A percentile compares a stretch with the other conserved stretches of the same genome.
Conservation (phyloP, 2,113 vertebrate species). For the Passerina amoena region DNA sequence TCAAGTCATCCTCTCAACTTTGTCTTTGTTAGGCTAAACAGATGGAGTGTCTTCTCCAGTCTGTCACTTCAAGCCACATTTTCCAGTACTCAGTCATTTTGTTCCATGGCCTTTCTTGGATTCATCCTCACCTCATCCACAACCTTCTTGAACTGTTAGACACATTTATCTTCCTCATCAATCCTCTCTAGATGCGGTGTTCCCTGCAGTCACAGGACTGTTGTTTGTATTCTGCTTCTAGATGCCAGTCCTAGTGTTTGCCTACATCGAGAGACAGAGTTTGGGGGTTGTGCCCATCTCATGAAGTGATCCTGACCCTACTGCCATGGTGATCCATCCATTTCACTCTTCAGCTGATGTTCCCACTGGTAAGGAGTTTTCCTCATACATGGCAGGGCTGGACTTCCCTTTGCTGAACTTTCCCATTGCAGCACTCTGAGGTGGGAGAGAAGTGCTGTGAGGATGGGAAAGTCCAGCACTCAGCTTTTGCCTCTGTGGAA, state of each 20-base stretch:
- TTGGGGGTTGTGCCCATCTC: not conserved
- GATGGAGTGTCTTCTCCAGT: slow-evolving; percentile 57
- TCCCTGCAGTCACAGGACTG: not conserved
- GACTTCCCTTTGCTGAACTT: not conserved
- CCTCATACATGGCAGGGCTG: not conserved
- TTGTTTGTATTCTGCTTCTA: not conserved
- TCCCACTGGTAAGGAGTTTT: not conserved
- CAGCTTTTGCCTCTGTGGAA: not conserved
- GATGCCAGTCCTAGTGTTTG: not conserved
- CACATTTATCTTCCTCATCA: not conserved
- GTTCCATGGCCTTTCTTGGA: not conserved
- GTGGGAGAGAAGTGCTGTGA: rapidly evolving
- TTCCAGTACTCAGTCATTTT: slow-evolving; percentile 24
- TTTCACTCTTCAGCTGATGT: not conserved
- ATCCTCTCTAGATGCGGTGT: not conserved
- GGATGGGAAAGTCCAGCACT: not conserved
- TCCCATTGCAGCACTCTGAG: not conserved
- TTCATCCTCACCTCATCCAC: not conserved
- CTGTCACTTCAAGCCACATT: slow-evolving; percentile 11
- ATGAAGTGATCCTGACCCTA: not conserved
- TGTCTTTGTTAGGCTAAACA: slow-evolving; percentile 51
- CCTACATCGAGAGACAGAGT: not conserved
- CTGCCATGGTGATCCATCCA: not conserved
- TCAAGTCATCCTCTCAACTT: slow-evolving; percentile 53
- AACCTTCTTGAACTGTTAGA: slow-evolving; percentile 17